Evolutionary conservation across 2,888 invertebrate species (phyloP).

Genomic region (Cataglyphis albicans): DNA sequence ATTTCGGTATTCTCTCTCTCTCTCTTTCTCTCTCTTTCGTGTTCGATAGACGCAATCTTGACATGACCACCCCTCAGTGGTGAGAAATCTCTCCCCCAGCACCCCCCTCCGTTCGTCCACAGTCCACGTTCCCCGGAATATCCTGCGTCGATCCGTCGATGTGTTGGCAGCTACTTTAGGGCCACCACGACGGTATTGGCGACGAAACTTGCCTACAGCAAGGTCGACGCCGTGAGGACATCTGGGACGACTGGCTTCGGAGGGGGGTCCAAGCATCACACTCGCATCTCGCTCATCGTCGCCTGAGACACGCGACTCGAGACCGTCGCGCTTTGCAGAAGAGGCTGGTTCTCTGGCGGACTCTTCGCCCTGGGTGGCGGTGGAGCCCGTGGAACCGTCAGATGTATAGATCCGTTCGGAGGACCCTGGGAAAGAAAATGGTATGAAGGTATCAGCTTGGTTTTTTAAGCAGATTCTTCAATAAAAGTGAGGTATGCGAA

Average conservation of each 20-base stretch:
- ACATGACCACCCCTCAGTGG: conserved; percentile 19
- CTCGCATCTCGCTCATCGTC: conserved; percentile 95
- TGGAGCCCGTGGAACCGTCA: conserved; percentile 88
- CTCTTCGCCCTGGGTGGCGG: conserved; percentile 88
- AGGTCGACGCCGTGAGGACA: conserved; percentile 84
- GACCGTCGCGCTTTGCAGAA: conserved; percentile 86
- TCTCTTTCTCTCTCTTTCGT: not conserved
- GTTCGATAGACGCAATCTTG: conserved; percentile 36
- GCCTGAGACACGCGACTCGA: conserved; percentile 91
- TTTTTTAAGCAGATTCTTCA: too few species aligned
- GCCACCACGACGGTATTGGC: conserved; percentile 22
- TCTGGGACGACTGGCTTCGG: conserved; percentile 83
- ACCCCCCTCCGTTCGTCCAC: conserved; percentile 71
- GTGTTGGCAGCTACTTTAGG: not conserved
- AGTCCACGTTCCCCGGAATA: conserved; percentile 58
- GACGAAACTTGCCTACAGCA: conserved; percentile 72
- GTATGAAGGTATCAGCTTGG: not conserved
- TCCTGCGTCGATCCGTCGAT: conserved; percentile 30
- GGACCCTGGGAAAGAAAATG: conserved; percentile 79
- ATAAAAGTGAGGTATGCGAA: not conserved
- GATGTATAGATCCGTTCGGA: conserved; percentile 86
- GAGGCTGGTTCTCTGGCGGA: conserved; percentile 88
- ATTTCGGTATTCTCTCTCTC: not conserved
- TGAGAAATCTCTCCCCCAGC: conserved; percentile 46
- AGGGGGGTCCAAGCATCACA: conserved; percentile 89